Evolutionary conservation across 2,797 vertebrate genomes (phyloP), one percentile per base, ranked within the genome.

Genomic region (Salmo trutta): DNA sequence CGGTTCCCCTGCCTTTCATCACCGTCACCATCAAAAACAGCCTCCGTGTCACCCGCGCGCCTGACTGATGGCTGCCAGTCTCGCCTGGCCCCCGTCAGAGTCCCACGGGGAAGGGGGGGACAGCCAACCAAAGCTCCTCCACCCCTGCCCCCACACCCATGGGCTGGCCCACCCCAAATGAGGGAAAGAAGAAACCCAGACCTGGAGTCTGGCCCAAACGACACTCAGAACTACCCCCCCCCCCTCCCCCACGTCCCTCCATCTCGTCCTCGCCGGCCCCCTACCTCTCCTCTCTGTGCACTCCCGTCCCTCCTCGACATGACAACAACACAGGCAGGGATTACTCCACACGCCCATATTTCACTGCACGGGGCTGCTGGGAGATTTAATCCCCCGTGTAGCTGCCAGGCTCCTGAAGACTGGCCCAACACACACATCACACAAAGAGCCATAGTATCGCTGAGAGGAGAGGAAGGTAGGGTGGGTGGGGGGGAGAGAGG

Each of bases 1-100:
- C 79, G 82, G 82, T 87, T 90, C 94, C 93, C 95, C 95, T 95
- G 96, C 94, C 96, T 97, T 97, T 97, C 96, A 98, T 97, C 96
- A 95, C 93, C 89, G 84, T 86, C 91, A 89, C 88, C 47, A 17
- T 86, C 85, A 73, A 21, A 70, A 77, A 53, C 73, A 83, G 65
- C 7, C 65, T 66, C 65, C 14, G 29, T 33, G 65, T 66, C 90
- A 88, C 92, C 91, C 24, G 14, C 14, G 2, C 14, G n/a, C 51
- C 10, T 92, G 95, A 96, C 92, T 94, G 95, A 95, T 95, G 95
- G 93, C 94, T 96, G 96, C 94, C 94, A 93, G 93, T 95, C 94
- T 95, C 68, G 56, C 79, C 83, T 84, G 81, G 79, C 88, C 90
- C 84, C 80, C 56, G 88, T 85, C 84, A 66, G 21, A 21, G 51